Evolutionary conservation across 1,140 invertebrate genomes (phyloP), one percentile per base, ranked within the genome.

Genomic region (Drosophila pruinosa): DNA sequence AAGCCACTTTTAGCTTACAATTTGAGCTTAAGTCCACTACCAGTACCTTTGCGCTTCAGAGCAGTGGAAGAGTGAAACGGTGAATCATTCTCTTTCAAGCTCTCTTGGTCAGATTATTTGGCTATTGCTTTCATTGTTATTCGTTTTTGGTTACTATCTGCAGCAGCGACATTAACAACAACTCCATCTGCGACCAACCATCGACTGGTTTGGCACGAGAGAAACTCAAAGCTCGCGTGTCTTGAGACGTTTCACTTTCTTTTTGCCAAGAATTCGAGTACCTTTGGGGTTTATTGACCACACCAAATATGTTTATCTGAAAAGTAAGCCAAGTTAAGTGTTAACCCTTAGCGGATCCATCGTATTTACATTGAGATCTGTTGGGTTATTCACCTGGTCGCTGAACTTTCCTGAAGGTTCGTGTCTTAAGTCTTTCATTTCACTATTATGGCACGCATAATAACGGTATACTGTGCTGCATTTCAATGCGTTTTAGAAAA

Each of bases 391-490:
- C 2, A 31, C 1, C 21, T 15, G 54, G 10, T 15, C 36, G 10
- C 58, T 62, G 41, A 72, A 83, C 81, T 86, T 70, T 86, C 72
- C 56, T 70, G 65, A 43, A 7, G 59, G 82, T 88, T 76, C 65
- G 82, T 75, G 71, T 31, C 82, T 68, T 88, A 56, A 88, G 82
- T 88, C 82, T 78, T 82, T 82, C 59, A 74, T 75, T 88, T 82
- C 50, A 77, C 74, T 81, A 28, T 59, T 26, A 28, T 75, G 75
- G 67, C 38, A 53, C 26, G 15, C 45, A 12, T 34, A 22, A 50
- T 26, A 65, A 57, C 77, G 28, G 61, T 50, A 19, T 5, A 12
- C 39, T 65, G 79, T 36, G 75, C 38, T 75, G 79, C 79, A 82
- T 82, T 78, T 72, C 24, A 83, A 82, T 82, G 39, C 19, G 31